Base-by-base conservation (phyloP, 2,888 invertebrate genomes). In the Rapana venosa region DNA sequence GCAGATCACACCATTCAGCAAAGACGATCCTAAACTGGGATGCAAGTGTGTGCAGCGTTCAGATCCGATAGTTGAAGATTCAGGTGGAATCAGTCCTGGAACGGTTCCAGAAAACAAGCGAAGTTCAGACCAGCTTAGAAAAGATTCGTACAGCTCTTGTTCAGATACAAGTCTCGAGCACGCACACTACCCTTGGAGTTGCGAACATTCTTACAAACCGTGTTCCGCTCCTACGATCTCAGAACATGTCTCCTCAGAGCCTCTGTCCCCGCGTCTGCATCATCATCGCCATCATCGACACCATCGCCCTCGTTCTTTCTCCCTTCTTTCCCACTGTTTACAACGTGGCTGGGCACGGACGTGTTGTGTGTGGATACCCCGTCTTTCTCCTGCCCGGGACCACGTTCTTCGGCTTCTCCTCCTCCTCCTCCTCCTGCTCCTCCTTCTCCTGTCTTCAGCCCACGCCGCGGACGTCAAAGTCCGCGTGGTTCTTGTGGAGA, bases 401-500 rank as follows among this genome's bases (percentile, higher is more conserved):
- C 20, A 32, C 4, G 20, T 61, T 61, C 61, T 61, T 15, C 61
- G 61, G 15, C 61, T 61, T 15, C 61, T 61, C 32, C 32, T 79
- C 20, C 77, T 79, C 35, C 32, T 20, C 32, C 35, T 32, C 74
- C 83, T 83, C 58, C 56, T 58, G 17, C 84, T 84, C 30, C 56
- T 84, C 17, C 56, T 84, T 58, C 30, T 84, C n/a, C 58, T 56
- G 5, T n/a, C 30, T 0, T 58, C 84, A 13, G 20, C 84, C 58
- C 15, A n/a, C 17, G 17, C n/a, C 58, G 30, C 58, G 2, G 84
- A 84, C 30, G 30, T 84, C n/a, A 84, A 30, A 30, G 84, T 36
- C 22, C 56, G 56, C 47, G 84, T 84, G 30, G 30, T 84, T 0
- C n/a, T 84, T n/a, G 84, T 84, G 84, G 84, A 84, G 30, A 84